These are phyloP conservation scores for Datnioides undecimradiatus DNA, from an alignment of 2,113 vertebrate species.

Conservation along the genomic window DNA sequence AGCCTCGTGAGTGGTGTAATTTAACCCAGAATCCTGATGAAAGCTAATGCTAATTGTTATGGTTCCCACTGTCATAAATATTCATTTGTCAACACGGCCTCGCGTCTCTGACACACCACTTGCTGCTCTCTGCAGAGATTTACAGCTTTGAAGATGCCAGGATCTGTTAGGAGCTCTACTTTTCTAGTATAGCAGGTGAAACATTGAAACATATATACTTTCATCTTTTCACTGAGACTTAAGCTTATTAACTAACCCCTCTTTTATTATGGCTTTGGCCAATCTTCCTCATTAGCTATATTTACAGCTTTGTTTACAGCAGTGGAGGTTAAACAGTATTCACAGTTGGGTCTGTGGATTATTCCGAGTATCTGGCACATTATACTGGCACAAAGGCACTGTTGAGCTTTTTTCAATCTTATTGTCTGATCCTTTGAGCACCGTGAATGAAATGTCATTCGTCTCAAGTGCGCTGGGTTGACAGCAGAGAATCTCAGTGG, in stretches of 20 bases:
- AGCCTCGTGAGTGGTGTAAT: conserved; percentile 52
- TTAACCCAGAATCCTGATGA: conserved; percentile 63
- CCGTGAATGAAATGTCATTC: conserved; percentile 40
- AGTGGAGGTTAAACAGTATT: not conserved
- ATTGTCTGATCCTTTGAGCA: conserved; percentile 37
- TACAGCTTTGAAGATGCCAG: conserved; percentile 55
- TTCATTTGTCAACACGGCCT: conserved; percentile 51
- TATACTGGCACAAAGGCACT: conserved; percentile 11
- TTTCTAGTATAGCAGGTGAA: conserved; percentile 4
- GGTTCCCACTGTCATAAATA: conserved; percentile 59
- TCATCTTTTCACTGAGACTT: not conserved
- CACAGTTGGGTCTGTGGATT: not conserved
- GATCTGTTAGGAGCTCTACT: conserved; percentile 4
- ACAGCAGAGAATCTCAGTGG: conserved; percentile 12
- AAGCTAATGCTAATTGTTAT: conserved; percentile 68
- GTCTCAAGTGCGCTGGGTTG: conserved; percentile 30
- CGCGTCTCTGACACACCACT: conserved; percentile 34
- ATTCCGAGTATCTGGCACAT: conserved; percentile 12
- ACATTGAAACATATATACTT: not conserved
- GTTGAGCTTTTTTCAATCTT: conserved; percentile 21
- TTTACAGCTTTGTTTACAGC: conserved; percentile 3
- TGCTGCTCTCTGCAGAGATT: conserved; percentile 35
- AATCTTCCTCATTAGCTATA: conserved; percentile 1
- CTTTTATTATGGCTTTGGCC: not conserved
- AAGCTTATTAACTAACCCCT: not conserved